Base-by-base conservation (phyloP, 2,888 invertebrate genomes). In the Nymphalis polychloros region DNA sequence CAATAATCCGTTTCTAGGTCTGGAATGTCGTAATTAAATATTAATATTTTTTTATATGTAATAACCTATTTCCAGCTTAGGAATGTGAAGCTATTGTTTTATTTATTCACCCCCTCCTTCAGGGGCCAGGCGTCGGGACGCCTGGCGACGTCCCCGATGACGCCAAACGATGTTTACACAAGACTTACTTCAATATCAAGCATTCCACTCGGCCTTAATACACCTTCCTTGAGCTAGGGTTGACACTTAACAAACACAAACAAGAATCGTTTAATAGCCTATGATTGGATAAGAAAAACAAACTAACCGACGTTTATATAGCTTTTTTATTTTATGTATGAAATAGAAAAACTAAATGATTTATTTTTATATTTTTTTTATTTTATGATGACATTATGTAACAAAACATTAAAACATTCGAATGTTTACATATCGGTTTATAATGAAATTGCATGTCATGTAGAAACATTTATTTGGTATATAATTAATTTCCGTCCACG, bases 121-220 rank as follows among this genome's bases (percentile, higher is more conserved):
- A 50, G 73, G 64, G 75, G 70, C 68, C 65, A 68, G 83, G 83
- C 85, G 84, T 74, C 83, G 78, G 75, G 80, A 78, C 76, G 80
- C 77, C 81, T 75, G 83, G 77, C 80, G 73, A 67, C 73, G 67
- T 67, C 71, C 64, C 64, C 67, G 70, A 71, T 72, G 76, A 73
- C 74, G 72, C 69, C 72, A 75, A 76, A 66, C 73, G 60, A 53
- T 73, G 70, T 79, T 76, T 76, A 75, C 76, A 72, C 72, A 72
- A 70, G 72, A 76, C 72, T 74, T 73, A 71, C 70, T 70, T 65
- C 68, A 61, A 64, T 72, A 76, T 74, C 57, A 68, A 73, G 63
- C 69, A 65, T 64, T 68, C 49, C 59, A 64, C 65, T 72, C 52
- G 66, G 48, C 67, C 63, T 67, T 60, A 70, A 67, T 68, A 66